Percentiles rank a stretch among this genome's conserved stretches.
These are phyloP conservation scores for Epizoanthus illoricatus DNA, from an alignment of 92 coral and sea anemone species.

Conservation along the genomic window DNA sequence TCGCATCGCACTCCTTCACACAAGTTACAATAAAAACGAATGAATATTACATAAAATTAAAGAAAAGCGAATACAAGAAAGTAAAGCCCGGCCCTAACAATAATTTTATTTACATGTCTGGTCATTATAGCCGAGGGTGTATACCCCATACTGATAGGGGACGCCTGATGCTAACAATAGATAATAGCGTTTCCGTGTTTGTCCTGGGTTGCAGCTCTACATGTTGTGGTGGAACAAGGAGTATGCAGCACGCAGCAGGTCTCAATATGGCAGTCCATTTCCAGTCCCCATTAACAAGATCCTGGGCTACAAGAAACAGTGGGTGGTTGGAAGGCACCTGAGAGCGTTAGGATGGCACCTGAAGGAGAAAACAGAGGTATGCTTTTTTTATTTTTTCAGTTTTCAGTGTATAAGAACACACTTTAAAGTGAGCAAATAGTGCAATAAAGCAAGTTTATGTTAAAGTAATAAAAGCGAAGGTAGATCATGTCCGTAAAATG, in stretches of 20 bases:
- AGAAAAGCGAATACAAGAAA: too few relatives aligned
- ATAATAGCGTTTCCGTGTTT: too few relatives aligned
- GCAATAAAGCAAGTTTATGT: not conserved
- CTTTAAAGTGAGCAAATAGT: not conserved
- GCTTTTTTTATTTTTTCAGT: not conserved
- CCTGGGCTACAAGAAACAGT: constrained; percentile 76
- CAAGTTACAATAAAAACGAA: too few relatives aligned
- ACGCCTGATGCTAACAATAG: too few relatives aligned
- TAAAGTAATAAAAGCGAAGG: too few relatives aligned
- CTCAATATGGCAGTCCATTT: constrained; percentile 73
- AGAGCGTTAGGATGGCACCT: constrained; percentile 74
- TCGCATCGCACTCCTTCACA: too few relatives aligned
- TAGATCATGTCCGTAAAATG: too few relatives aligned
- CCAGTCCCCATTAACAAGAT: constrained; percentile 69
- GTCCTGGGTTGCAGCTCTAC: constrained; percentile 55
- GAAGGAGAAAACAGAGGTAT: constrained; percentile 72
- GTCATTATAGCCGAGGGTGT: too few relatives aligned
- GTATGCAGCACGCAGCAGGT: constrained; percentile 61
- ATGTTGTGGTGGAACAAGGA: constrained; percentile 85
- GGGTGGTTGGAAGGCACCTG: constrained; percentile 59
- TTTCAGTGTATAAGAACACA: not conserved
- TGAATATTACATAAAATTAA: too few relatives aligned
- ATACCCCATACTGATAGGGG: too few relatives aligned
- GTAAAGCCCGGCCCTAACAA: too few relatives aligned
- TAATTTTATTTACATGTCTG: too few relatives aligned